Percentiles rank a stretch among this genome's conserved stretches.
These are phyloP conservation scores for Sebastes wilsoni DNA, from an alignment of 2,797 vertebrate genomes.

Conservation along the genomic window DNA sequence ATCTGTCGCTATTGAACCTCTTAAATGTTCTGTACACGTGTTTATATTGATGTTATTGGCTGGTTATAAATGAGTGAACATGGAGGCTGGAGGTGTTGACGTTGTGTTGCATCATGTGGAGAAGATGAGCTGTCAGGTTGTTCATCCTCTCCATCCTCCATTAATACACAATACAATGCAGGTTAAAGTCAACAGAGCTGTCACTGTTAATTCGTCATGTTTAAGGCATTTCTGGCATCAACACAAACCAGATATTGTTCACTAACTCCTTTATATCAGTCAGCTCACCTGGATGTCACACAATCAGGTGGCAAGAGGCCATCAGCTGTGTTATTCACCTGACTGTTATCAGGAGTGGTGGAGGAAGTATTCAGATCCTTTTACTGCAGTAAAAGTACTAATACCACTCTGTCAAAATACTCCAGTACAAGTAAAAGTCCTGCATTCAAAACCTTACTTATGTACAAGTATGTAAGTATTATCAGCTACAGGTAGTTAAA, in stretches of 20 bases:
- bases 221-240: not conserved
- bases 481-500: too few species aligned
- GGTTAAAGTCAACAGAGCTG: not conserved
- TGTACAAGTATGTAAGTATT: too few species aligned
- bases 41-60: rapidly evolving
- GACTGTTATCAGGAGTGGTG: too few species aligned
- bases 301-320: too few species aligned
- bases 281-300: too few species aligned
- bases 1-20: rapidly evolving
- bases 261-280: too few species aligned
- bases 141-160: not conserved
- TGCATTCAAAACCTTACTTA: not conserved
- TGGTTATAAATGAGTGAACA: rapidly evolving
- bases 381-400: not conserved
- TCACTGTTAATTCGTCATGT: too few species aligned
- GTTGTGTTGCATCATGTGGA: constrained; percentile 61
- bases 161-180: not conserved
- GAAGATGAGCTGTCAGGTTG: not conserved
- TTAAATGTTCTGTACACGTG: rapidly evolving
- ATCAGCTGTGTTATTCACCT: too few species aligned
- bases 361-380: not conserved
- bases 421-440: not conserved
- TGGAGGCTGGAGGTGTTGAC: constrained; percentile 25
- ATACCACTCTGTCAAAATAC: not conserved
- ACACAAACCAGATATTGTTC: not conserved